Percentiles rank a stretch among this genome's conserved stretches.
Conservation (phyloP, 1,140 invertebrate species). For the Drosophila tsacasi region DNA sequence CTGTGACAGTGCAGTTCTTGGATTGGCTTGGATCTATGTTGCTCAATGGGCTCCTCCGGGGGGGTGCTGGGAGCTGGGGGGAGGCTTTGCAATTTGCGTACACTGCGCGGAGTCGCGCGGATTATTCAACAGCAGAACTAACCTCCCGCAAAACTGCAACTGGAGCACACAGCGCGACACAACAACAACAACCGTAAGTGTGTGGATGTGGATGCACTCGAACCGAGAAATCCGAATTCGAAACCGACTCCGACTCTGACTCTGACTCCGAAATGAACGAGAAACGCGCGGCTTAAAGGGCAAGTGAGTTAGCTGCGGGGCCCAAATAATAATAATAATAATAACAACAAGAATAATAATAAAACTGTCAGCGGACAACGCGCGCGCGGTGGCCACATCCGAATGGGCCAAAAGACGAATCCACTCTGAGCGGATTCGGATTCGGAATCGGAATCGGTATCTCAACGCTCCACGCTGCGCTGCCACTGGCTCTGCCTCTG, state of each 20-base stretch:
- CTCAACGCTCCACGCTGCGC: constrained; percentile 43
- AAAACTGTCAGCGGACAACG: constrained; percentile 68
- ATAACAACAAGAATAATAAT: constrained; percentile 78
- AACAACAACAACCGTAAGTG: constrained; percentile 48
- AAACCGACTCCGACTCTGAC: constrained; percentile 41
- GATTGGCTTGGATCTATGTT: constrained; percentile 65
- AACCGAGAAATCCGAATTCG: constrained; percentile 54
- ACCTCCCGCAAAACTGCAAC: constrained; percentile 56
- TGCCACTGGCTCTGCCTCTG: constrained; percentile 37
- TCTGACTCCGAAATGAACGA: constrained; percentile 49
- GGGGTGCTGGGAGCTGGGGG: constrained; percentile 33
- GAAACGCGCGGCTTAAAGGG: constrained; percentile 64
- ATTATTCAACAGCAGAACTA: constrained; percentile 66
- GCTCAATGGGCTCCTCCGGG: constrained; percentile 59
- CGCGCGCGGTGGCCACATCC: constrained; percentile 80
- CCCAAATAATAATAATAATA: constrained; percentile 81
- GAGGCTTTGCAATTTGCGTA: constrained; percentile 44
- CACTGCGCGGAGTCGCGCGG: constrained; percentile 50
- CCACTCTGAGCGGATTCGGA: constrained; percentile 67
- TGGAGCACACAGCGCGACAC: constrained; percentile 30
- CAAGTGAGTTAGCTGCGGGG: constrained; percentile 77
- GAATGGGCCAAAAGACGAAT: constrained; percentile 79
- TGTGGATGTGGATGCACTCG: constrained; percentile 40
- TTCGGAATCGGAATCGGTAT: constrained; percentile 51
- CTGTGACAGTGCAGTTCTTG: constrained; percentile 67